phyloP scores from a whole-genome alignment of 2,113 vertebrate species.

The Clarias macrocephalus region DNA sequence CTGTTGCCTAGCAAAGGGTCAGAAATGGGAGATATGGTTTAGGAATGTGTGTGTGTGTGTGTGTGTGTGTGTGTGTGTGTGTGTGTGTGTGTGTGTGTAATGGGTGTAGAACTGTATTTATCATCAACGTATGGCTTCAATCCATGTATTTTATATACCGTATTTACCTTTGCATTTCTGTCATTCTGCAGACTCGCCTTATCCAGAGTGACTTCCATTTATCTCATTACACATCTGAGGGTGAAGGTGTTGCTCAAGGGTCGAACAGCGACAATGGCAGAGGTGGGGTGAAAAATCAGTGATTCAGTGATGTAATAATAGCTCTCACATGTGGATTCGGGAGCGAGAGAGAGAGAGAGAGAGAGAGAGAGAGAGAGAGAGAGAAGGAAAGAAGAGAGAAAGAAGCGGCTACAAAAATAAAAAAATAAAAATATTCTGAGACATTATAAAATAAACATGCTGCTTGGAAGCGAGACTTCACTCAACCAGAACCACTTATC shows the following conservation, averaged over 20 bases:
- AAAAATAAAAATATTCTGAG: background rate
- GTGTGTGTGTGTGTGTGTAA: conserved; percentile 7
- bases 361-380: background rate
- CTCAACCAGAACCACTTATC: background rate
- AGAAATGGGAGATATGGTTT: conserved; percentile 22
- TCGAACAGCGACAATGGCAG: too few species aligned
- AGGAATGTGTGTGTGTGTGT: conserved; percentile 25
- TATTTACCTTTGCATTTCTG: background rate
- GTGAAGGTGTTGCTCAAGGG: too few species aligned
- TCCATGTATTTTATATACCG: background rate
- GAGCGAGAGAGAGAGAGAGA: background rate
- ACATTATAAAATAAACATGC: background rate
- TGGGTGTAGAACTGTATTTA: background rate
- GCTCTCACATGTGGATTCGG: background rate
- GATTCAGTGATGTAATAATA: background rate
- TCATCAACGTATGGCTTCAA: background rate
- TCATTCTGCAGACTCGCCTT: too few species aligned
- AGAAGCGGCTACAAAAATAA: too few species aligned
- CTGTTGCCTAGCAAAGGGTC: conserved; percentile 45
- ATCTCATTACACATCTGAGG: too few species aligned
- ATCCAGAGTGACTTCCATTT: too few species aligned
- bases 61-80: background rate
- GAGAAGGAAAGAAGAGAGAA: background rate
- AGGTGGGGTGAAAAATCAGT: too few species aligned
- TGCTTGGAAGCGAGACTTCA: background rate